Evolutionary conservation across 2,888 invertebrate genomes (phyloP).

Genomic region (Rapana venosa): DNA sequence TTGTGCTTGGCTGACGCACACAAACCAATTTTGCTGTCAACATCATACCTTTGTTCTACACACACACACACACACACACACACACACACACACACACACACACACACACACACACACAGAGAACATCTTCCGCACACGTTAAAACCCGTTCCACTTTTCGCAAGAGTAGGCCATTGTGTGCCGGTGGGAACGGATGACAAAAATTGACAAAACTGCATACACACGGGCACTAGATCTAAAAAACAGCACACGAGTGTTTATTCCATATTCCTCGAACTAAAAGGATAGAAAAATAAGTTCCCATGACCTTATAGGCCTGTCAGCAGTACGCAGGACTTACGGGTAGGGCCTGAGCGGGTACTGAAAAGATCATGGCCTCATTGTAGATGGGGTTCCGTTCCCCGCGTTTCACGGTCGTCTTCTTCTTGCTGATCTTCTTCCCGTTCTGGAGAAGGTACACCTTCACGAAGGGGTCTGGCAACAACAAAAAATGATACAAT

Average conservation of each 20-base stretch:
- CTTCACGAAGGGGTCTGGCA: conserved; percentile 87
- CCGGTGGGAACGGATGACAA: no score
- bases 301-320: not conserved
- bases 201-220: no score
- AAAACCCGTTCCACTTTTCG: no score
- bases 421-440: conserved; percentile 89
- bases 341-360: conserved; percentile 86
- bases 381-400: conserved; percentile 89
- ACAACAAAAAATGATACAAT: not conserved
- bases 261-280: no score
- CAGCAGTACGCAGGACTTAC: conserved; percentile 68
- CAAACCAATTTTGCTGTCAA: no score
- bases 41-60: not conserved
- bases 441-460: conserved; percentile 89
- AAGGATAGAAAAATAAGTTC: not conserved
- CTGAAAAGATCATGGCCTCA: conserved; percentile 90
- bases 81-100: not conserved
- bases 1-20: no score
- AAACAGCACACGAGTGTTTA: no score
- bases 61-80: not conserved
- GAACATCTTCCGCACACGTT: no score
- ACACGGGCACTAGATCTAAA: no score
- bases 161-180: no score
- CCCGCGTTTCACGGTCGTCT: conserved; percentile 86
- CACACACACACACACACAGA: conserved; percentile 20